A percentile compares a stretch with the other conserved stretches of the same genome.
Evolutionary conservation across 2,888 invertebrate species (phyloP).

Genomic region (Rhagium mordax): DNA sequence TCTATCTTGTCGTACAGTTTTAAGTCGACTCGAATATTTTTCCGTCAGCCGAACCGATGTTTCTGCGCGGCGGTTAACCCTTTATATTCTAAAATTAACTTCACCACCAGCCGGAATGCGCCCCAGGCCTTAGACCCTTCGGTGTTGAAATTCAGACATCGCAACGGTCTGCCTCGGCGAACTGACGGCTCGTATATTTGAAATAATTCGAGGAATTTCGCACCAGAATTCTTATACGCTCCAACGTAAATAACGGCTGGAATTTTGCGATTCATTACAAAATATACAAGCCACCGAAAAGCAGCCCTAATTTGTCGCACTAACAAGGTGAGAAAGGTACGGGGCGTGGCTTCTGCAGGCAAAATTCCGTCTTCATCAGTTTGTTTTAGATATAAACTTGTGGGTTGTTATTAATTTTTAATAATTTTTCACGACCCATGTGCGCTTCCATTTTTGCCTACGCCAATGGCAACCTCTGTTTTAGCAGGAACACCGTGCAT

Average conservation of each 20-base stretch:
- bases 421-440: too few relatives aligned
- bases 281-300: too few relatives aligned
- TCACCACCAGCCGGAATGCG: background rate
- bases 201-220: background rate
- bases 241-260: background rate
- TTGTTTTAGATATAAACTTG: too few relatives aligned
- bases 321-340: too few relatives aligned
- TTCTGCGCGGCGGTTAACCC: background rate
- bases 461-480: too few relatives aligned
- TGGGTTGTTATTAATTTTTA: too few relatives aligned
- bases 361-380: too few relatives aligned
- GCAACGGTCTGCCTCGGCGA: background rate
- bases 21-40: background rate
- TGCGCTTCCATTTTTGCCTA: too few relatives aligned
- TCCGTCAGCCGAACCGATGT: background rate
- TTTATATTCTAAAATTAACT: slow-evolving; percentile 2
- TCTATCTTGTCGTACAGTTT: background rate
- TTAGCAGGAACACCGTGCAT: too few relatives aligned
- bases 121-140: background rate
- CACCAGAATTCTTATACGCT: background rate
- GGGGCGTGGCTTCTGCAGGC: too few relatives aligned
- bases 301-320: too few relatives aligned
- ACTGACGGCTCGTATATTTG: background rate
- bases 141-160: background rate
- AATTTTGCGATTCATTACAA: background rate